These are phyloP conservation scores for Bemisia tabaci DNA, from an alignment of 1,140 invertebrate genomes.

Conservation along the genomic window DNA sequence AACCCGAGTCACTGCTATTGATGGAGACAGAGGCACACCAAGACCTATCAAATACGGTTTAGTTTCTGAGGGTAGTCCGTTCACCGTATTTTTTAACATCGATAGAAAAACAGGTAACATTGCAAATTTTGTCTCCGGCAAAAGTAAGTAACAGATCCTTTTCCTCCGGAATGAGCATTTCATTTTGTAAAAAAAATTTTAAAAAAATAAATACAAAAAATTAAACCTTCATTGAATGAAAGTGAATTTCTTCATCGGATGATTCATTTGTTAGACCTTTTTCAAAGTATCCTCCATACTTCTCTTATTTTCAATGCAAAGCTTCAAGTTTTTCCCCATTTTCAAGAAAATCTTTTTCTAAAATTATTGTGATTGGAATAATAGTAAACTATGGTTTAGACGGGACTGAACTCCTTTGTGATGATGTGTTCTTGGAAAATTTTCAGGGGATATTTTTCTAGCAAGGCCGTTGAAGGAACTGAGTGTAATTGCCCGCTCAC, in stretches of 20 bases:
- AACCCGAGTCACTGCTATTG: conserved; percentile 65
- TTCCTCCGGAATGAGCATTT: background rate
- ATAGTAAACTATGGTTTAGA: too few species aligned
- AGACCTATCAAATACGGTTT: conserved; percentile 67
- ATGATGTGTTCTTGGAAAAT: too few species aligned
- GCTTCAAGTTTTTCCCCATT: too few species aligned
- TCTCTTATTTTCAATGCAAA: too few species aligned
- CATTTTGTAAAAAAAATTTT: background rate
- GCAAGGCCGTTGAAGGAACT: conserved; percentile 58
- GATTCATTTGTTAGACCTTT: too few species aligned
- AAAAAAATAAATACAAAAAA: conserved; percentile 1
- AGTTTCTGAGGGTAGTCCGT: conserved; percentile 65
- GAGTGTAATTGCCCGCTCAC: conserved; percentile 54
- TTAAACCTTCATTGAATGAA: too few species aligned
- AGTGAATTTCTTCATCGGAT: too few species aligned
- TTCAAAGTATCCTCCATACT: too few species aligned
- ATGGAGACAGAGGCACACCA: conserved; percentile 73
- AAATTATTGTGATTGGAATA: too few species aligned
- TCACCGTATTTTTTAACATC: conserved; percentile 67
- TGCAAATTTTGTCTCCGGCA: conserved; percentile 1
- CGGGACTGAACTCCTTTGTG: too few species aligned
- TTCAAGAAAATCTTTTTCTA: too few species aligned
- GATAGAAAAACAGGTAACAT: conserved; percentile 65
- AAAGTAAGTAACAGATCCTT: too few species aligned
- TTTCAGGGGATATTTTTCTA: conserved; percentile 37